A percentile compares a stretch with the other conserved stretches of the same genome.
These are phyloP conservation scores for Patiria miniata DNA, from an alignment of 35 echinoderm and acorn worm species.

Conservation along the genomic window DNA sequence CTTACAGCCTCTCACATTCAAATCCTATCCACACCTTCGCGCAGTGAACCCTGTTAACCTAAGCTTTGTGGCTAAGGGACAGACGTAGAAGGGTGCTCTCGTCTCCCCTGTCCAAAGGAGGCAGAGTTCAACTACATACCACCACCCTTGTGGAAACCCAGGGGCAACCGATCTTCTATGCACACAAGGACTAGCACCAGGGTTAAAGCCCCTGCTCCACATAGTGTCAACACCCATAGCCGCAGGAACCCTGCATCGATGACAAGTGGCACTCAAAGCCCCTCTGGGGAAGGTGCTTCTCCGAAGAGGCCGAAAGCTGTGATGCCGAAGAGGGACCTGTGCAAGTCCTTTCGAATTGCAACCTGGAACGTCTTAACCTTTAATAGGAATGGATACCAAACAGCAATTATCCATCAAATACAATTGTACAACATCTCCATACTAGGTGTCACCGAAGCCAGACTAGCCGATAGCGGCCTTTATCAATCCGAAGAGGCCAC, in stretches of 20 bases:
- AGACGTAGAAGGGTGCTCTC: not conserved
- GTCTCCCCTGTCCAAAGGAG: not conserved
- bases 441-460: conserved; percentile 1
- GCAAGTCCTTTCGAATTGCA: not conserved
- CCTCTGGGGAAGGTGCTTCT: conserved; percentile 5
- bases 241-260: not conserved
- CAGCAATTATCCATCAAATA: not conserved
- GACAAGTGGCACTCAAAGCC: conserved; percentile 6
- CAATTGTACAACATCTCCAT: not conserved
- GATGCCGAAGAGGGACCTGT: not conserved
- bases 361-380: not conserved
- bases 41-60: no score
- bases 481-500: conserved; percentile 6
- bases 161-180: not conserved
- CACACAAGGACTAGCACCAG: not conserved
- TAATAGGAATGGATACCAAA: not conserved
- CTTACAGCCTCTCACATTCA: conserved; percentile 2
- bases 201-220: conserved; percentile 6
- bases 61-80: not conserved
- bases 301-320: not conserved
- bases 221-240: not conserved
- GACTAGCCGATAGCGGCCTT: not conserved
- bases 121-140: conserved; percentile 5
- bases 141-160: not conserved
- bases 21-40: conserved; percentile 1